Evolutionary conservation across 2,888 invertebrate genomes (phyloP).

Genomic region (Drosophila barbarae): DNA sequence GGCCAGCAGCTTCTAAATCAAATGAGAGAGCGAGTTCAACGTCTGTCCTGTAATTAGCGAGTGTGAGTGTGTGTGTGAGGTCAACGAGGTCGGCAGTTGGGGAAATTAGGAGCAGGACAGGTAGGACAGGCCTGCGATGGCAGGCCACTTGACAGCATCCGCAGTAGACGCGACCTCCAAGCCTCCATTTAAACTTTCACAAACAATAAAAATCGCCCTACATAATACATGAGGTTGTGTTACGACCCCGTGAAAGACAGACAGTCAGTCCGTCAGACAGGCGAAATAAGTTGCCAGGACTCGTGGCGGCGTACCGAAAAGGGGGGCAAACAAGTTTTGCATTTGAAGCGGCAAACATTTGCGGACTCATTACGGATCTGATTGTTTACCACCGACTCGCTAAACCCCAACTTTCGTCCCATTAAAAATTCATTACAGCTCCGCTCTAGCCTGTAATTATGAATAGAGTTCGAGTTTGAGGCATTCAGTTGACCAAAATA

Average conservation of each 20-base stretch:
- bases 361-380: slow-evolving; percentile 47
- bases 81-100: neutral
- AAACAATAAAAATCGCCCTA: slow-evolving; percentile 65
- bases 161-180: slow-evolving; percentile 33
- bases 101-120: slow-evolving; percentile 26
- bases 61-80: slow-evolving; percentile 10
- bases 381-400: slow-evolving; percentile 38
- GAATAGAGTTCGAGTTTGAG: slow-evolving; percentile 19
- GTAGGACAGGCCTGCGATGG: slow-evolving; percentile 17
- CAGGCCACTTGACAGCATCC: slow-evolving; percentile 44
- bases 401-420: slow-evolving; percentile 21
- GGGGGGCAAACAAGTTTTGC: slow-evolving; percentile 32
- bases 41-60: slow-evolving; percentile 41
- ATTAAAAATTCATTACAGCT: slow-evolving; percentile 70
- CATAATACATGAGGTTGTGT: slow-evolving; percentile 58
- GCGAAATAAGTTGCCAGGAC: slow-evolving; percentile 32
- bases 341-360: slow-evolving; percentile 48
- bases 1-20: slow-evolving; percentile 2
- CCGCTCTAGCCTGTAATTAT: slow-evolving; percentile 48
- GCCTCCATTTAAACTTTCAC: slow-evolving; percentile 57
- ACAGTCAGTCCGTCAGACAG: slow-evolving; percentile 12
- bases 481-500: slow-evolving; percentile 19
- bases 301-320: slow-evolving; percentile 13
- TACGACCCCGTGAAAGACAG: slow-evolving; percentile 27
- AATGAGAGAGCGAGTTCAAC: slow-evolving; percentile 6